Percentiles rank a stretch among this genome's conserved stretches.
phyloP scores from a whole-genome alignment of 2,797 vertebrate genomes.

The Pagetopsis macropterus region DNA sequence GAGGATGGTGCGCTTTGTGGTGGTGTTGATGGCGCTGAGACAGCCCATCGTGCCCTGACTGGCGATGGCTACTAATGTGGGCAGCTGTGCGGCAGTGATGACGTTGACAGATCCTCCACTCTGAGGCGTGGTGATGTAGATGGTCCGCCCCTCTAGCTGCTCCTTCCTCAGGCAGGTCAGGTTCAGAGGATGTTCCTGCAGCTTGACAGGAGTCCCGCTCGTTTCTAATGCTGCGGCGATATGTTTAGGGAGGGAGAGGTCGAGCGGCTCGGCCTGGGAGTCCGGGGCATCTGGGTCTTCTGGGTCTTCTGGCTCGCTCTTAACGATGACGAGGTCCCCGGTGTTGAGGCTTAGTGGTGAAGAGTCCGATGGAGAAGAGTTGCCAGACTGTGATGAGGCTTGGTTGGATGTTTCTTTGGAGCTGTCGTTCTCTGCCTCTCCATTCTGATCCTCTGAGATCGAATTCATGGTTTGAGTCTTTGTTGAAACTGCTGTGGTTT shows the following conservation, averaged over 20 bases:
- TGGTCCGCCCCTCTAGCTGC: slow-evolving; percentile 85
- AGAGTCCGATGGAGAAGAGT: slow-evolving; percentile 72
- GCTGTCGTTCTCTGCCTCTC: slow-evolving; percentile 10
- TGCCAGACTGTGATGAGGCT: slow-evolving; percentile 21
- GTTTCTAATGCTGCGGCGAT: slow-evolving; percentile 81
- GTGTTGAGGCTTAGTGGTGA: slow-evolving; percentile 87
- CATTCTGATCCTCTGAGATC: slow-evolving; percentile 48
- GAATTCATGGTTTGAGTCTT: slow-evolving; percentile 49
- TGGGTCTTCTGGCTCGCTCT: slow-evolving; percentile 86
- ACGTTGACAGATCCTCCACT: slow-evolving; percentile 91
- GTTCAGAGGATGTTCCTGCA: slow-evolving; percentile 93
- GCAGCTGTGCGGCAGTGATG: slow-evolving; percentile 88
- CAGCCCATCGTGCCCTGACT: slow-evolving; percentile 92
- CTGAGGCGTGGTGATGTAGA: slow-evolving; percentile 89
- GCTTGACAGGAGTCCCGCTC: slow-evolving; percentile 71
- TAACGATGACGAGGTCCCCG: slow-evolving; percentile 85
- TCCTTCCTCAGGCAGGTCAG: slow-evolving; percentile 93
- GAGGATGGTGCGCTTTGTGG: slow-evolving; percentile 94
- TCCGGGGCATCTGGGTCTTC: slow-evolving; percentile 80
- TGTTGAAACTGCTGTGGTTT: slow-evolving; percentile 27
- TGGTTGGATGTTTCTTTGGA: slow-evolving; percentile 17
- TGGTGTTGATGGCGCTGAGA: slow-evolving; percentile 89
- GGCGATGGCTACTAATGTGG: slow-evolving; percentile 94
- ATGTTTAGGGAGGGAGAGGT: slow-evolving; percentile 96
- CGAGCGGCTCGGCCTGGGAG: slow-evolving; percentile 89